These are phyloP conservation scores for Catamblyrhynchus diadema DNA, from an alignment of 2,797 vertebrate genomes.

Conservation along the genomic window DNA sequence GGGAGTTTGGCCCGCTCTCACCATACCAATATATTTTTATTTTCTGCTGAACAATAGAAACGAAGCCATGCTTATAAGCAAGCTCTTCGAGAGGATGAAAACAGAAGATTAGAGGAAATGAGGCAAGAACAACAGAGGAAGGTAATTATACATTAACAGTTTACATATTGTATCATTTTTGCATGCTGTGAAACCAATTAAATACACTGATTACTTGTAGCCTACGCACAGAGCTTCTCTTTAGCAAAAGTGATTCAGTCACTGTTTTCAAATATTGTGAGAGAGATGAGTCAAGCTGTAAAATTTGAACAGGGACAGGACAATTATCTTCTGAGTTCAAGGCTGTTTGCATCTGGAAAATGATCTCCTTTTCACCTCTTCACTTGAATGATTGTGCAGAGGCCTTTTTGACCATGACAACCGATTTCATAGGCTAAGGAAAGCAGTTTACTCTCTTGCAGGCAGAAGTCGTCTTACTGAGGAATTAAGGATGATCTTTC, in stretches of 20 bases:
- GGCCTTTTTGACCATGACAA: not conserved
- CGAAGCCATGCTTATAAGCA: constrained; percentile 54
- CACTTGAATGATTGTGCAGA: not conserved
- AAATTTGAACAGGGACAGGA: not conserved
- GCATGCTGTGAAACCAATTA: constrained; percentile 52
- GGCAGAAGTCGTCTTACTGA: not conserved
- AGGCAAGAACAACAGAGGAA: constrained; percentile 74
- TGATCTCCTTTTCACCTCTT: not conserved
- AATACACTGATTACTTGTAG: constrained; percentile 42
- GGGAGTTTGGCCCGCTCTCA: not conserved
- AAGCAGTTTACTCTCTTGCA: not conserved
- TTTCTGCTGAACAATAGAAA: constrained; percentile 57
- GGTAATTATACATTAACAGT: constrained; percentile 66
- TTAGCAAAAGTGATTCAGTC: not conserved
- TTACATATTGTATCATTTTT: constrained; percentile 38
- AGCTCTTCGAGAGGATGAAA: constrained; percentile 65
- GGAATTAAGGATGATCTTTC: not conserved
- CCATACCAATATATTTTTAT: not conserved
- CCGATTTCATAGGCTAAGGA: not conserved
- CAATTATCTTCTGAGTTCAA: not conserved
- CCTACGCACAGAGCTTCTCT: not conserved
- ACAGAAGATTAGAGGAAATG: constrained; percentile 63
- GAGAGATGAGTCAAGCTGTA: not conserved
- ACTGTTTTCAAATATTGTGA: not conserved
- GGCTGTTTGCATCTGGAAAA: not conserved